Percentiles rank a stretch among this genome's conserved stretches.
These are phyloP conservation scores for Odontomyia ornata DNA, from an alignment of 2,888 invertebrate genomes.

Conservation along the genomic window DNA sequence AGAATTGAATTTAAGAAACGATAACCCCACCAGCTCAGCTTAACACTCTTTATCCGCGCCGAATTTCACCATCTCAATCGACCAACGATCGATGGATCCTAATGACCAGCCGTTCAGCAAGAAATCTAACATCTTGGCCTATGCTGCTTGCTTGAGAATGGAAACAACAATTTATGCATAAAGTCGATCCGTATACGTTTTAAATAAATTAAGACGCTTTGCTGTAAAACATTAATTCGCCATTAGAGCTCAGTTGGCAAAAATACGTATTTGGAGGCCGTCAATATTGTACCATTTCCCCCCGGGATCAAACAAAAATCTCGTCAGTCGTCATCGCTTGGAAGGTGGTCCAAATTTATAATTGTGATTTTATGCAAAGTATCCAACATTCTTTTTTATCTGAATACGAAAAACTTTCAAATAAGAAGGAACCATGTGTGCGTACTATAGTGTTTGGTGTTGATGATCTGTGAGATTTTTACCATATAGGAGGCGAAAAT, in stretches of 20 bases:
- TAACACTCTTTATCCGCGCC: background rate
- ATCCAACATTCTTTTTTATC: background rate
- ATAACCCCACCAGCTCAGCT: background rate
- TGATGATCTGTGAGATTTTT: background rate
- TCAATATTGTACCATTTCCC: background rate
- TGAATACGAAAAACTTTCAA: too few relatives aligned
- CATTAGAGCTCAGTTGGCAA: conserved; percentile 9
- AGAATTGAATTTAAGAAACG: too few relatives aligned
- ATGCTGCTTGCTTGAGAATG: background rate
- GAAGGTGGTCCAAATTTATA: conserved; percentile 37
- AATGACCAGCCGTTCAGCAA: too few relatives aligned
- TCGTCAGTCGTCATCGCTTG: conserved; percentile 34
- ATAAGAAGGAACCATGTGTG: too few relatives aligned
- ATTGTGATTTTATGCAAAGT: conserved; percentile 39
- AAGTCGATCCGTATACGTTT: conserved; percentile 21
- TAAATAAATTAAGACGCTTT: conserved; percentile 36
- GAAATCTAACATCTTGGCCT: background rate
- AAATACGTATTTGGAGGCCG: background rate
- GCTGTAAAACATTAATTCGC: conserved; percentile 31
- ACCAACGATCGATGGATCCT: too few relatives aligned
- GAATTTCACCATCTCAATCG: too few relatives aligned
- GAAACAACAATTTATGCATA: background rate
- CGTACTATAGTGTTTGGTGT: too few relatives aligned
- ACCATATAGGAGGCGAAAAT: background rate
- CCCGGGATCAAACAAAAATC: background rate